Conservation (phyloP, 2,888 invertebrate species). For the Cosmia trapezina region DNA sequence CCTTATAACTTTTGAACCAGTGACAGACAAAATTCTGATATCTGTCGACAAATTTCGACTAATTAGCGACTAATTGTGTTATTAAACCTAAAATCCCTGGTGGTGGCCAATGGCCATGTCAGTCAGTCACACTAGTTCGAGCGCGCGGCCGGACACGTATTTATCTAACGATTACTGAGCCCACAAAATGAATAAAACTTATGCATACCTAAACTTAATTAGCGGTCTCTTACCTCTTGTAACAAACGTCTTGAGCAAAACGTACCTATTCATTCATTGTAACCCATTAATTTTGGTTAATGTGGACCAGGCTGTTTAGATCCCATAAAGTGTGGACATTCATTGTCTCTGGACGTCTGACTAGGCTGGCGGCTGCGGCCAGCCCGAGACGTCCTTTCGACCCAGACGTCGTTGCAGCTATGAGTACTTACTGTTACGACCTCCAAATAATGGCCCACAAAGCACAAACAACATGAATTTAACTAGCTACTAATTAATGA, state of each 20-base stretch:
- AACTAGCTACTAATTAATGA: constrained; percentile 44
- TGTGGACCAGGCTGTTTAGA: constrained; percentile 29
- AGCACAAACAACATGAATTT: constrained; percentile 38
- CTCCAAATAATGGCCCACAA: constrained; percentile 26
- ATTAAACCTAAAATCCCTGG: too few species aligned
- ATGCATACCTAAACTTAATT: constrained; percentile 14
- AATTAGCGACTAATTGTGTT: too few species aligned
- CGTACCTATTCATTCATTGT: constrained; percentile 43
- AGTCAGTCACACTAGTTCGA: too few species aligned
- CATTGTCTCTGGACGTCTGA: constrained; percentile 16
- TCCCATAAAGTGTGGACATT: constrained; percentile 44
- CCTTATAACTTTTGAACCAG: too few species aligned
- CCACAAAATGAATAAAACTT: constrained; percentile 24
- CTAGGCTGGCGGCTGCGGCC: constrained; percentile 7
- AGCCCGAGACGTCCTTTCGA: constrained; percentile 41
- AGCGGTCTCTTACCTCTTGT: constrained; percentile 26
- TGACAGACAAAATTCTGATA: too few species aligned
- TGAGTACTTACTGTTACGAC: constrained; percentile 8
- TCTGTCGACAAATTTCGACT: too few species aligned
- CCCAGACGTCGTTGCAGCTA: constrained; percentile 51
- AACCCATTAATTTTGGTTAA: constrained; percentile 47
- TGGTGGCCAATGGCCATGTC: too few species aligned
- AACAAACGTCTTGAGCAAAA: constrained; percentile 34
- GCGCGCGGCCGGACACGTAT: too few species aligned
- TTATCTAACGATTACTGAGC: constrained; percentile 37